Evolutionary conservation across 1,140 invertebrate species (phyloP).

Genomic region (Drosophila sulfurigaster): DNA sequence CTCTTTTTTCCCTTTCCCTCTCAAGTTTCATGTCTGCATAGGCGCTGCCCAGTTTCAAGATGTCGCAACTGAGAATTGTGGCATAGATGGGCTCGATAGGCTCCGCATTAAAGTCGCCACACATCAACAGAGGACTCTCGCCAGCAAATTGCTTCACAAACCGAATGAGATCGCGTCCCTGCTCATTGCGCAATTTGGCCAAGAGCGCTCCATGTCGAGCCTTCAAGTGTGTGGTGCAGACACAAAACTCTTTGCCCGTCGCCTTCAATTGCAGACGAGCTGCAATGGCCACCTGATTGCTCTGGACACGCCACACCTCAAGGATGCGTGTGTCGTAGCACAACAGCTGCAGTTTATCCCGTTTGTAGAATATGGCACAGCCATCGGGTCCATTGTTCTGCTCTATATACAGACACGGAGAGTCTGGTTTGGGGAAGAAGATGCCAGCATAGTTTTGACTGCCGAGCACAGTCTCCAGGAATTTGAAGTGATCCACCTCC

Average conservation of each 20-base stretch:
- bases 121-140: constrained; percentile 88
- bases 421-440: constrained; percentile 92
- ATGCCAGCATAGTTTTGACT: constrained; percentile 89
- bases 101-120: constrained; percentile 93
- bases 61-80: constrained; percentile 86
- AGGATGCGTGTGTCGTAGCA: constrained; percentile 88
- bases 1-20: constrained; percentile 34
- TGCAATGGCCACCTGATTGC: constrained; percentile 91
- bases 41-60: constrained; percentile 85
- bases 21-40: constrained; percentile 85
- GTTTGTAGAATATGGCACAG: constrained; percentile 91
- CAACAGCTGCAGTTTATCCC: constrained; percentile 88
- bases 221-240: constrained; percentile 92
- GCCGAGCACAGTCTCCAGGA: constrained; percentile 87
- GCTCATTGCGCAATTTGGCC: constrained; percentile 90
- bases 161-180: constrained; percentile 90
- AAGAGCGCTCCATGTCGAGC: constrained; percentile 89
- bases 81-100: constrained; percentile 90
- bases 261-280: constrained; percentile 86
- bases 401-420: constrained; percentile 90
- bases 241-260: constrained; percentile 88
- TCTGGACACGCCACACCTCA: constrained; percentile 89
- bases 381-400: constrained; percentile 93
- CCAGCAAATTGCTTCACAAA: constrained; percentile 87
- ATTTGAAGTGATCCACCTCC: constrained; percentile 92